Conservation (phyloP, 92 coral and sea anemone species). For the Heteractis magnifica region DNA sequence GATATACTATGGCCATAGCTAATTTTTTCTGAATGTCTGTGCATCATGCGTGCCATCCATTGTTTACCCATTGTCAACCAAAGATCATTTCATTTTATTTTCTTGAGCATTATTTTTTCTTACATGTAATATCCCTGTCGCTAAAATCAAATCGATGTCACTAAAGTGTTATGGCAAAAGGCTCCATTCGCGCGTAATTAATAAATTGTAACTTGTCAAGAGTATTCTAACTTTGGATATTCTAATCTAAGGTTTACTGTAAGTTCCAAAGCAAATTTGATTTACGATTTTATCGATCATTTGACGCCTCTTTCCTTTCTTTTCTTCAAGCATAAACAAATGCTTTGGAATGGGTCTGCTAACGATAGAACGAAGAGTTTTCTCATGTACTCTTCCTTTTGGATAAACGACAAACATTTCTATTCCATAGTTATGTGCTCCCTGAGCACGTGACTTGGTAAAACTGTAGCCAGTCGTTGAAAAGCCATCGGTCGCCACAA, state of each 20-base stretch:
- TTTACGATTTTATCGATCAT: constrained; percentile 16
- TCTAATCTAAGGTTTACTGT: background rate
- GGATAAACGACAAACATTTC: constrained; percentile 27
- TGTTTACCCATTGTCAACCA: too few relatives aligned
- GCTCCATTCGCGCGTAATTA: too few relatives aligned
- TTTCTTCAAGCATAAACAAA: background rate
- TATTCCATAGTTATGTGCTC: constrained; percentile 19
- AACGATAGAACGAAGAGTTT: background rate
- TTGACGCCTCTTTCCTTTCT: background rate
- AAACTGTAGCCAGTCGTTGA: constrained; percentile 3
- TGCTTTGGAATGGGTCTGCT: constrained; percentile 6
- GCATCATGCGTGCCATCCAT: too few relatives aligned
- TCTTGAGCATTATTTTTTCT: too few relatives aligned
- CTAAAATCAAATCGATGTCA: too few relatives aligned
- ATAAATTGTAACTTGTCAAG: too few relatives aligned
- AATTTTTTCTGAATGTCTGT: too few relatives aligned
- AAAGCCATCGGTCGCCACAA: constrained; percentile 23
- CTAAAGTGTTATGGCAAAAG: too few relatives aligned
- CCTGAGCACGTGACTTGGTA: background rate
- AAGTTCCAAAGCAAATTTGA: constrained; percentile 15
- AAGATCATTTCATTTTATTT: too few relatives aligned
- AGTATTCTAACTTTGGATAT: too few relatives aligned
- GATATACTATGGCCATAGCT: too few relatives aligned
- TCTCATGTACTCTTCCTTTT: constrained; percentile 3
- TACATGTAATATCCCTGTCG: too few relatives aligned